Percentiles rank a stretch among this genome's conserved stretches.
phyloP scores from a whole-genome alignment of 2,113 vertebrate species.

The Bagarius yarrelli region DNA sequence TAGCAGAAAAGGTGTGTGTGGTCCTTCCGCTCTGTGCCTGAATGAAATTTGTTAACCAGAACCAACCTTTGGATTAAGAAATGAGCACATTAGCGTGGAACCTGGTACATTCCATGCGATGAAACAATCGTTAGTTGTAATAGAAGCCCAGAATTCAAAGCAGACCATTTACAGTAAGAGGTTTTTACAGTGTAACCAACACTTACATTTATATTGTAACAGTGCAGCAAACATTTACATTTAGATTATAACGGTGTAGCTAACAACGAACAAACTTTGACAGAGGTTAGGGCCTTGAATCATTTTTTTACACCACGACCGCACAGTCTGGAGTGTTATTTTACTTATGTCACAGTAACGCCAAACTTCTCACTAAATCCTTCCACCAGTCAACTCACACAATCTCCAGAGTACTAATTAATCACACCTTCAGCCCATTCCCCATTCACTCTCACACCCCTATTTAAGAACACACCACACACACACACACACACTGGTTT shows the following conservation, averaged over 20 bases:
- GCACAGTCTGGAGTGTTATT: not conserved
- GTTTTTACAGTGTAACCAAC: too few relatives aligned
- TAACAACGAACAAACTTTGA: not conserved
- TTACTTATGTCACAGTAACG: too few relatives aligned
- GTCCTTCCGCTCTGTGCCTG: not conserved
- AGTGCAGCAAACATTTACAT: too few relatives aligned
- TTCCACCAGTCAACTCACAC: too few relatives aligned
- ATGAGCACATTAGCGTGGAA: not conserved
- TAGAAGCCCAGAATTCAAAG: not conserved
- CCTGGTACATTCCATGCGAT: not conserved
- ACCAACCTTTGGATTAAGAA: not conserved
- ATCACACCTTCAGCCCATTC: too few relatives aligned
- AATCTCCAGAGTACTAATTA: too few relatives aligned
- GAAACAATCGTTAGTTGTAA: not conserved
- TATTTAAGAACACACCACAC: too few relatives aligned
- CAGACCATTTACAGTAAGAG: not conserved
- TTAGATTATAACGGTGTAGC: too few relatives aligned
- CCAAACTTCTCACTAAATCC: too few relatives aligned
- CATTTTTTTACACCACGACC: not conserved
- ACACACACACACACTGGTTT: too few relatives aligned
- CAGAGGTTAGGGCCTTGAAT: not conserved
- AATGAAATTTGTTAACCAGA: conserved; percentile 13
- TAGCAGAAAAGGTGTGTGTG: conserved; percentile 35
- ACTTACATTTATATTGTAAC: too few relatives aligned
- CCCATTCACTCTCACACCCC: too few relatives aligned